Evolutionary conservation across 2,797 vertebrate genomes (phyloP), one percentile per base, ranked within the genome.

Genomic region (Danionella dracula): DNA sequence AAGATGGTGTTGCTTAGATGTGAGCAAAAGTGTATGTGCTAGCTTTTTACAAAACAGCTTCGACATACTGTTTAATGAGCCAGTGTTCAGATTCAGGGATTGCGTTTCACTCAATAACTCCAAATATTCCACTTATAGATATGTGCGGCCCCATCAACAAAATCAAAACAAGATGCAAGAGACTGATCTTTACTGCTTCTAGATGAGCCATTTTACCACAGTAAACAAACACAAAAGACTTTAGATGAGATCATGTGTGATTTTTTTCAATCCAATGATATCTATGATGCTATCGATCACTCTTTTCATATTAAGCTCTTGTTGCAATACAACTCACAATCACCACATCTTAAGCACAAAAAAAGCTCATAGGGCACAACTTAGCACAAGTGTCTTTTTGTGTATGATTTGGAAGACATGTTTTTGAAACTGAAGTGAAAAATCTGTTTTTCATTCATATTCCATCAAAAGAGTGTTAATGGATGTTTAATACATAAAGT

Each of bases 371-470:
- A 45, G 15, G 46, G 66, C 54, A 12, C 20, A 8, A 42, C 55
- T n/a, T n/a, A n/a, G 37, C 15, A 35, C 11, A 20, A 20, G 53
- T 63, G 68, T 55, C 71, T 45, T 42, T 77, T 71, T 73, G 40
- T 50, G 37, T 72, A 9, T 58, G 54, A 54, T 62, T 54, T 63
- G 53, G 37, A 23, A 31, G 42, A 37, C 42, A 45, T 66, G 46
- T 67, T 44, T 17, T 70, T 50, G 42, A 41, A 48, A 42, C 31
- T 41, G 41, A 10, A 48, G 32, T 0, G 23, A 55, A 35, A 21
- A 23, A 57, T 56, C 50, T 70, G 68, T 11, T 42, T 57, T 50
- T 63, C 8, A 63, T 70, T 38, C 23, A 11, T 10, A 11, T 50
- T 50, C 8, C 32, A n/a, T 17, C 17, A 54, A 53, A 53, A 20